phyloP scores from a whole-genome alignment of 2,888 invertebrate species.

The Hypomecis atomaria region DNA sequence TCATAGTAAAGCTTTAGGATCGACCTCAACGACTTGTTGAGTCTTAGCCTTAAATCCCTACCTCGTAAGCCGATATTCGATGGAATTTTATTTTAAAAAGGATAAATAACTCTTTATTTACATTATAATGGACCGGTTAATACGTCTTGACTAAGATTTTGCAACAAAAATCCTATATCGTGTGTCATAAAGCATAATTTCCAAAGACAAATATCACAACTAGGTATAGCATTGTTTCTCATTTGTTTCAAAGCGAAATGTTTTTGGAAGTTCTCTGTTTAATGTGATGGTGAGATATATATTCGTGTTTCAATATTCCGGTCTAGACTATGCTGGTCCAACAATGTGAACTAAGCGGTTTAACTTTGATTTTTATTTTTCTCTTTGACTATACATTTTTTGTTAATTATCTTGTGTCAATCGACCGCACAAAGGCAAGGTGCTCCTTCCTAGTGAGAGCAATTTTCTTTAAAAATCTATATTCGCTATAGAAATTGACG shows the following conservation, averaged over 20 bases:
- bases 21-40: not conserved
- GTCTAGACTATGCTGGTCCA: too few species aligned
- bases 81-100: not conserved
- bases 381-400: not conserved
- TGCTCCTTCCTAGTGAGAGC: slow-evolving; percentile 31
- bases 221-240: too few species aligned
- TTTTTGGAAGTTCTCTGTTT: too few species aligned
- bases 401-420: slow-evolving; percentile 8
- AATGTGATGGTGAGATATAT: too few species aligned
- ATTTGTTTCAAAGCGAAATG: too few species aligned
- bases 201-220: too few species aligned
- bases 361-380: not conserved
- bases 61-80: slow-evolving; percentile 12
- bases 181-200: too few species aligned
- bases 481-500: not conserved
- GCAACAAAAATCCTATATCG: too few species aligned
- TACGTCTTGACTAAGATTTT: too few species aligned
- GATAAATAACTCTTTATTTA: not conserved
- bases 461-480: not conserved
- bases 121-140: not conserved
- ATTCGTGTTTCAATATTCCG: too few species aligned
- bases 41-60: slow-evolving; percentile 11
- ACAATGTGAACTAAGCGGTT: not conserved
- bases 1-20: slow-evolving; percentile 8
- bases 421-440: slow-evolving; percentile 51